Percentiles rank a stretch among this genome's conserved stretches.
Evolutionary conservation across 2,888 invertebrate species (phyloP).

Genomic region (Amorpha juglandis): DNA sequence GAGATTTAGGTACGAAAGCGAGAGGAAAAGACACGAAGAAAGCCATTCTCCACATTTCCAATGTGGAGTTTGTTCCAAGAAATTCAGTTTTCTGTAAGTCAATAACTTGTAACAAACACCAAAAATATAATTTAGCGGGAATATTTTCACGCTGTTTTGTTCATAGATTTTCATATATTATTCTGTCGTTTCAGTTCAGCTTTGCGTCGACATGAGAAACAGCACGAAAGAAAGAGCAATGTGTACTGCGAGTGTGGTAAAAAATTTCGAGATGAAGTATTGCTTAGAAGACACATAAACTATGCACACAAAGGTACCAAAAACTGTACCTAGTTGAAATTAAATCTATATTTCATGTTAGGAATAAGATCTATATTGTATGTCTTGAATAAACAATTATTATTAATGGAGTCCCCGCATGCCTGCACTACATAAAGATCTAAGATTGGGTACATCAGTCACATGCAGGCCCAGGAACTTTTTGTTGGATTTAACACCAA

Average conservation of each 20-base stretch:
- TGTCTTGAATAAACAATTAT: too few species aligned
- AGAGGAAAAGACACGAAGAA: slow-evolving; percentile 70
- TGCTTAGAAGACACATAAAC: slow-evolving; percentile 70
- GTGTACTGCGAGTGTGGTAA: slow-evolving; percentile 67
- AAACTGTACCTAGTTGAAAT: background rate
- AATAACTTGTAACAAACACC: too few species aligned
- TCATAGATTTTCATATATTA: background rate
- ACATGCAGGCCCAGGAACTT: too few species aligned
- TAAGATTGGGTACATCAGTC: too few species aligned
- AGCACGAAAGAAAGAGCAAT: slow-evolving; percentile 67
- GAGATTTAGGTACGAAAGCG: slow-evolving; percentile 73
- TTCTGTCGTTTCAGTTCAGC: slow-evolving; percentile 60
- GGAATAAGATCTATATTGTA: too few species aligned
- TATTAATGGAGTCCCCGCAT: too few species aligned
- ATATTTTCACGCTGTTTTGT: background rate
- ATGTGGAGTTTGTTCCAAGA: slow-evolving; percentile 73
- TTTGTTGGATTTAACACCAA: too few species aligned
- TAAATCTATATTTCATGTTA: too few species aligned
- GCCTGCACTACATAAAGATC: too few species aligned
- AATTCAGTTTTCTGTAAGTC: slow-evolving; percentile 76
- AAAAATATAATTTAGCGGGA: too few species aligned
- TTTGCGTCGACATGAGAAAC: slow-evolving; percentile 71
- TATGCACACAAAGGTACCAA: slow-evolving; percentile 75
- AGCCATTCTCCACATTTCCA: slow-evolving; percentile 71
- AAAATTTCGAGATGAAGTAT: slow-evolving; percentile 66